phyloP scores from a whole-genome alignment of 2,113 vertebrate genomes.

The Psilopogon haemacephalus region DNA sequence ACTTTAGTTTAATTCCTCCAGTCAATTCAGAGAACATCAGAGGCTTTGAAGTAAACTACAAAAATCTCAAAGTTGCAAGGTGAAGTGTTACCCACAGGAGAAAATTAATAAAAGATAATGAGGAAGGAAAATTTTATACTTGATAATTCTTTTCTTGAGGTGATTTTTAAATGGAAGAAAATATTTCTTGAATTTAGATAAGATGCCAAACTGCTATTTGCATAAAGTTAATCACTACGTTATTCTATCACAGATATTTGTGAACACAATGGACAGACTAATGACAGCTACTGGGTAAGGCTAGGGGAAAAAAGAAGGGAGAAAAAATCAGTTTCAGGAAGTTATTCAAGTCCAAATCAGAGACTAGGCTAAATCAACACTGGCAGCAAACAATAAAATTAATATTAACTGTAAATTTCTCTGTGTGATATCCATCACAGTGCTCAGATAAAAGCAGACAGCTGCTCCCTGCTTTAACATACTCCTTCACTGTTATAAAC shows the following conservation, averaged over 20 bases:
- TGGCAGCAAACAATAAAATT: background rate
- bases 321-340: background rate
- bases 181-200: background rate
- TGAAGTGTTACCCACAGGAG: conserved; percentile 39
- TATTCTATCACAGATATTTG: background rate
- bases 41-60: conserved; percentile 70
- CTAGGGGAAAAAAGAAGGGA: background rate
- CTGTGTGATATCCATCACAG: background rate
- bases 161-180: background rate
- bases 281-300: background rate
- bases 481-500: background rate
- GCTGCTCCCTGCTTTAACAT: background rate
- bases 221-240: background rate
- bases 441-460: background rate
- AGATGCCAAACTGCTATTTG: background rate
- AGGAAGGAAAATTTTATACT: background rate
- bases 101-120: conserved; percentile 55
- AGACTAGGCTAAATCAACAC: accelerated
- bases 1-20: conserved; percentile 68
- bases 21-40: conserved; percentile 61
- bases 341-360: too few species aligned
- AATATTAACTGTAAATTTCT: background rate
- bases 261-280: background rate
- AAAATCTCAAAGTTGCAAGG: conserved; percentile 61
- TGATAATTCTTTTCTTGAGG: background rate